These are phyloP conservation scores for Hemicordylus capensis DNA, from an alignment of 2,113 vertebrate genomes.

Conservation along the genomic window DNA sequence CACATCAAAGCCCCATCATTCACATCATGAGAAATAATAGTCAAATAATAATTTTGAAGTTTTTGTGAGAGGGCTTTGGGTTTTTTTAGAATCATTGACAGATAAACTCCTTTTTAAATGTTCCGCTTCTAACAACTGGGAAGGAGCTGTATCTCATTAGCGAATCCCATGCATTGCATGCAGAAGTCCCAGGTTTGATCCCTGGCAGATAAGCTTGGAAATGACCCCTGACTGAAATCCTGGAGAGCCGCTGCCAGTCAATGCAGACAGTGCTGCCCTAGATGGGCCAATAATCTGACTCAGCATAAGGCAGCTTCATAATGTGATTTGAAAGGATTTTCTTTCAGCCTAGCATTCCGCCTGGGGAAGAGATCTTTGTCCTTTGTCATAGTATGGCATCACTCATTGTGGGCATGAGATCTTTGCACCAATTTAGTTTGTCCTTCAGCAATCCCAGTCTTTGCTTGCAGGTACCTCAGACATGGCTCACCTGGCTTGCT, in stretches of 20 bases:
- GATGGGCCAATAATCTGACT: no score
- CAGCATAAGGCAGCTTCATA: neutral
- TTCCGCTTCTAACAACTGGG: neutral
- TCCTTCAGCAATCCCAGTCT: neutral
- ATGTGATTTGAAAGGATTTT: neutral
- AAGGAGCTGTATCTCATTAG: no score
- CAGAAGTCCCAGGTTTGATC: no score
- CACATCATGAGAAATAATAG: neutral
- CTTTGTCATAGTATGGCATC: neutral
- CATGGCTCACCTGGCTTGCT: neutral
- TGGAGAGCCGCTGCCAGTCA: no score
- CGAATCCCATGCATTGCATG: no score
- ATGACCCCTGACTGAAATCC: no score
- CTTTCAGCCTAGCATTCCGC: neutral
- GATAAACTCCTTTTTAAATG: neutral
- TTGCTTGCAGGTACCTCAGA: neutral
- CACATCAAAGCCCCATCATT: neutral
- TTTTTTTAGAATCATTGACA: neutral
- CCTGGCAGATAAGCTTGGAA: no score
- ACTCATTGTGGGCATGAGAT: neutral
- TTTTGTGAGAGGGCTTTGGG: neutral
- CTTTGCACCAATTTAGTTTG: neutral
- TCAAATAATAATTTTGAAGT: neutral
- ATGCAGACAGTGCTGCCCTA: no score
- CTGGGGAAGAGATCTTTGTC: neutral